Percentiles rank a stretch among this genome's conserved stretches.
Conservation (phyloP, 2,113 vertebrate species). For the Heterotilapia buettikoferi region DNA sequence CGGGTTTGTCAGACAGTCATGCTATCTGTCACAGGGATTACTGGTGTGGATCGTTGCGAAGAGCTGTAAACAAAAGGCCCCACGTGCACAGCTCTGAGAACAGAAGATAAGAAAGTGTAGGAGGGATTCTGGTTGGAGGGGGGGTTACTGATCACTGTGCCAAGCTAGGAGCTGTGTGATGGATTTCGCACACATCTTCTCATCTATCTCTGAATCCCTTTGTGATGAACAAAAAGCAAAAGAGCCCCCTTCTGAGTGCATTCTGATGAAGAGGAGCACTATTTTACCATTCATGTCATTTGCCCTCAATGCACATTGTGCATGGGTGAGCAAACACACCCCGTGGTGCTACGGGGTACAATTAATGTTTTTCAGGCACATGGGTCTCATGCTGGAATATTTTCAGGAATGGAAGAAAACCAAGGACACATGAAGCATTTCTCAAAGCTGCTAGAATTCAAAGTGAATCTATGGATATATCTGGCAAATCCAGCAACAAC, state of each 20-base stretch:
- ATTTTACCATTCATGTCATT: conserved; percentile 20
- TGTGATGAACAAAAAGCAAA: conserved; percentile 22
- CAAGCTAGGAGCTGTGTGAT: conserved; percentile 48
- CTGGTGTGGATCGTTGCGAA: background rate
- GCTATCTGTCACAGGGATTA: conserved; percentile 38
- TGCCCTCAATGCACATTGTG: conserved; percentile 1
- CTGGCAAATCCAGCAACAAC: background rate
- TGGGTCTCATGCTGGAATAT: background rate
- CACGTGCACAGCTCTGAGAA: conserved; percentile 37
- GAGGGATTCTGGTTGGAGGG: background rate
- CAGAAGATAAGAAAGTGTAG: conserved; percentile 46
- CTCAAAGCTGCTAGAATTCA: background rate
- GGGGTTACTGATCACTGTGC: conserved; percentile 14
- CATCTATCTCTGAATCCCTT: conserved; percentile 27
- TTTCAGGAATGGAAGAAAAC: background rate
- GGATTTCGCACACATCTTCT: conserved; percentile 37
- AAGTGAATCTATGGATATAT: background rate
- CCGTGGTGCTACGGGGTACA: conserved; percentile 16
- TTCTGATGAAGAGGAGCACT: background rate
- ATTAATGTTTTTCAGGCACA: conserved; percentile 8
- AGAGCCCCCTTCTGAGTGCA: background rate
- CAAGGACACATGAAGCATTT: background rate
- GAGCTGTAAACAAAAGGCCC: conserved; percentile 51
- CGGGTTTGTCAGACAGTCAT: background rate
- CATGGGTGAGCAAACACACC: conserved; percentile 37